Base-by-base conservation (phyloP, 30 jellyfish, hydroid and myxozoan species). In the Clytia hemisphaerica region DNA sequence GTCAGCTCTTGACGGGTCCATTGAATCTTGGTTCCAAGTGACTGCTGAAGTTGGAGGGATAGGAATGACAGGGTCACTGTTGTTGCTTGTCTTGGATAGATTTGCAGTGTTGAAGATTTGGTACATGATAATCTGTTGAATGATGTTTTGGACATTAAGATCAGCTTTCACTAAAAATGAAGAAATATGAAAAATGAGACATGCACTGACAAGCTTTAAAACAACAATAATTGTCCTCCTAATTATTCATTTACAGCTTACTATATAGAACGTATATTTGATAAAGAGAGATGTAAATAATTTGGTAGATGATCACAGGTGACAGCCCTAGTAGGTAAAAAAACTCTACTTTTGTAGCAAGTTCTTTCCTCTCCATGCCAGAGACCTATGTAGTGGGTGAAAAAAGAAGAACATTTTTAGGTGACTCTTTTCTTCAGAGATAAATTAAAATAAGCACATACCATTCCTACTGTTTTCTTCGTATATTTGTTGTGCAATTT, bases 111-210 rank as follows among this genome's bases (percentile, higher is more conserved):
- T 22, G 18, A 89, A 69, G 19, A 76, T 33, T 44, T 76, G 88
- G 32, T 68, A 78, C 95, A 82, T 89, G 49, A 76, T 14, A 10
- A 89, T 65, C 58, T 89, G 98, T 48, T 89, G 92, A 38, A 89
- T 89, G 2, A 89, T 29, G 54, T 89, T 94, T 36, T 75, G 72
- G 37, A 58, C 55, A 65, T 72, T 58, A 26, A 81, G 73, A 16
- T 64, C 93, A 5, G 49, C 54, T 19, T 71, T 81, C 51, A 71
- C 73, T 46, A 73, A 19, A 24, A 24, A 45, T 63, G 57, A 21
- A 57, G 18, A 14, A 49, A 15, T 5, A 46, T 15, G 51, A 9
- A 55, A 28, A 59, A 40, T 22, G 24, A 19, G 31, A 24, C 25
- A 28, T n/a, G n/a, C n/a, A n/a, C n/a, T n/a, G n/a, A n/a, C n/a